A percentile compares a stretch with the other conserved stretches of the same genome.
phyloP scores from a whole-genome alignment of 2,113 vertebrate species.

The Crotalus horridus region DNA sequence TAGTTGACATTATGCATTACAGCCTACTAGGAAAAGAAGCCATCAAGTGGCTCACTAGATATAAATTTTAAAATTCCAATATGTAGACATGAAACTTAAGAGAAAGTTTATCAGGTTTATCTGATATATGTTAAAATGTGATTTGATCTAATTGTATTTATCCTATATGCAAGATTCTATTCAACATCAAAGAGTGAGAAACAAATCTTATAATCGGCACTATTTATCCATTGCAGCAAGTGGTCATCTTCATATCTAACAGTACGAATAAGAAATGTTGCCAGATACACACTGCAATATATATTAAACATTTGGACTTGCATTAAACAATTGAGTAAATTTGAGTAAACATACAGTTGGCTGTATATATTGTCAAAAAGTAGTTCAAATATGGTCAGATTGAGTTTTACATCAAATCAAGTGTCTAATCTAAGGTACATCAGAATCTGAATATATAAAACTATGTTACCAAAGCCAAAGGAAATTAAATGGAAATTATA shows the following conservation, averaged over 20 bases:
- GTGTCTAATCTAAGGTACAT: not conserved
- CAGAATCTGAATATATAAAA: not conserved
- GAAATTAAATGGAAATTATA: not conserved
- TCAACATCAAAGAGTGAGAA: not conserved
- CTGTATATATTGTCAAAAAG: not conserved
- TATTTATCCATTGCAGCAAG: not conserved
- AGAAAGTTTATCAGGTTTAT: not conserved
- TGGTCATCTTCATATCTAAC: not conserved
- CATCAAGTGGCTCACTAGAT: not conserved
- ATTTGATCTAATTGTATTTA: not conserved
- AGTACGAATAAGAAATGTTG: not conserved
- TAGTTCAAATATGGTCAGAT: not conserved
- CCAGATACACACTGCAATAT: not conserved
- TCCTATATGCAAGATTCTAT: not conserved
- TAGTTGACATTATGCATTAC: not conserved
- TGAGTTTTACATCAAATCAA: not conserved
- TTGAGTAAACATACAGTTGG: not conserved
- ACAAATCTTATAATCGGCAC: not conserved
- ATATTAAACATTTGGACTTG: not conserved
- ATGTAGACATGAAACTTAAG: not conserved
- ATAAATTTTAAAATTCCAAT: conserved; percentile 1
- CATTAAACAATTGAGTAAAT: not conserved
- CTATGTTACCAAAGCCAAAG: not conserved
- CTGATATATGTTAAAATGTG: not conserved
- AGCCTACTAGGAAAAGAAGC: not conserved